These are phyloP conservation scores for Lates calcarifer DNA, from an alignment of 2,113 vertebrate genomes.

Conservation along the genomic window DNA sequence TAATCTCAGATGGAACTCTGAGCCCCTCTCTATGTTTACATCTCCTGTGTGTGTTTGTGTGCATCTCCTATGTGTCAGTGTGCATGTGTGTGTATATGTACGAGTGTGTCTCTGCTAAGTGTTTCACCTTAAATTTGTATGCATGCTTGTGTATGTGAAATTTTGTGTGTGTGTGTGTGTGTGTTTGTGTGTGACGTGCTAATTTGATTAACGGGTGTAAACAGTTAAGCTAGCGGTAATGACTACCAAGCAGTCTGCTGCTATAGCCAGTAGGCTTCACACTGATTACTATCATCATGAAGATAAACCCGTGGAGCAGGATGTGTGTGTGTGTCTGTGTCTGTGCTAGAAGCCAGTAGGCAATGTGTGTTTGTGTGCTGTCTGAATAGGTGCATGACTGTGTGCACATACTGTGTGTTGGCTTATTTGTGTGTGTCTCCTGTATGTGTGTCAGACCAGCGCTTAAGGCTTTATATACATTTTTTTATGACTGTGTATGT, in stretches of 20 bases:
- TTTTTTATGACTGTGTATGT: slow-evolving; percentile 17
- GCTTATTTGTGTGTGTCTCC: slow-evolving; percentile 23
- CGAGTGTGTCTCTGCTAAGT: slow-evolving; percentile 2
- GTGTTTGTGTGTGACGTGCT: slow-evolving; percentile 65
- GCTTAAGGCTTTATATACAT: slow-evolving; percentile 29
- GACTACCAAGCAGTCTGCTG: slow-evolving; percentile 80
- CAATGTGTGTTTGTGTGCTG: slow-evolving; percentile 47
- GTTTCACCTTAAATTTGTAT: slow-evolving; percentile 12
- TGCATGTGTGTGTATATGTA: slow-evolving; percentile 7
- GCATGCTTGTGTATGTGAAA: slow-evolving; percentile 17
- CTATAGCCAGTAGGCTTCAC: slow-evolving; percentile 75
- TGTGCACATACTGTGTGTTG: slow-evolving; percentile 40
- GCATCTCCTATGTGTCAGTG: slow-evolving; percentile 11
- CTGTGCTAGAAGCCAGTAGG: slow-evolving; percentile 28
- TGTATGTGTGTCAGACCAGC: slow-evolving; percentile 15
- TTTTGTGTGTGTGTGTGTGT: slow-evolving; percentile 10
- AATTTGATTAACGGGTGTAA: slow-evolving; percentile 85
- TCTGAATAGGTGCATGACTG: slow-evolving; percentile 32
- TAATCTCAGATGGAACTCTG: slow-evolving; percentile 72
- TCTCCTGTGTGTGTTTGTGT: slow-evolving; percentile 56
- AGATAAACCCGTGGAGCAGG: slow-evolving; percentile 72
- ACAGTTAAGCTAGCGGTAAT: slow-evolving; percentile 83
- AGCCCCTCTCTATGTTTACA: slow-evolving; percentile 65
- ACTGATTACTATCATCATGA: slow-evolving; percentile 82
- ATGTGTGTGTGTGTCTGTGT: slow-evolving; percentile 41